phyloP scores from a whole-genome alignment of 2,888 invertebrate genomes.

The Dexiosoma caninum region DNA sequence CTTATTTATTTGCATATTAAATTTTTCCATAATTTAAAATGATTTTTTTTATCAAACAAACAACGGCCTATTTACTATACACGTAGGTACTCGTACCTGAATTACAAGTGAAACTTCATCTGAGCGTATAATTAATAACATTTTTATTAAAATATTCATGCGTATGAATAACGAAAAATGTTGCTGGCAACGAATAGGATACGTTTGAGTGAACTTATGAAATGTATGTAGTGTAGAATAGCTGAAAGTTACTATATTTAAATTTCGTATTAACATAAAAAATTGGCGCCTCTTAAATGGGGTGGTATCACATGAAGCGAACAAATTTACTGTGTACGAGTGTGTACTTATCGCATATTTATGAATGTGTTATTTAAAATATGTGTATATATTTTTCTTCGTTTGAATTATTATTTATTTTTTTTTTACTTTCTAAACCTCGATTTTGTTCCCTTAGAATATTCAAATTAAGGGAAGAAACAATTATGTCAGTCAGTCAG shows the following conservation, averaged over 20 bases:
- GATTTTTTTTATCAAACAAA: too few species aligned
- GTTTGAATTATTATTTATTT: too few species aligned
- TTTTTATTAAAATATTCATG: constrained; percentile 22
- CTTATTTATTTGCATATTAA: too few species aligned
- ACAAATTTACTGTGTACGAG: background rate
- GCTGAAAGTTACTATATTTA: constrained; percentile 4
- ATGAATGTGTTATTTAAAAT: constrained; percentile 7
- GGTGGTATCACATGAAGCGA: background rate
- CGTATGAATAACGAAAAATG: constrained; percentile 30
- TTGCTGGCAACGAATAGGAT: background rate
- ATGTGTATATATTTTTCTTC: background rate
- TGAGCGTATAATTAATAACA: constrained; percentile 35
- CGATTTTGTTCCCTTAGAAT: constrained; percentile 21
- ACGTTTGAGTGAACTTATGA: constrained; percentile 26
- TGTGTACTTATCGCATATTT: constrained; percentile 7
- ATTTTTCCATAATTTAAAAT: too few species aligned
- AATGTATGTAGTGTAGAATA: background rate
- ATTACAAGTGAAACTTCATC: constrained; percentile 11
- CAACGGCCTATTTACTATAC: background rate
- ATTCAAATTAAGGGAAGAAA: constrained; percentile 13
- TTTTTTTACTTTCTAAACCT: background rate
- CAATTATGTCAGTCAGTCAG: constrained; percentile 3
- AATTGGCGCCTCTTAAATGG: background rate
- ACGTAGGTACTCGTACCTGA: background rate
- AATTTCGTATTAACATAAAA: constrained; percentile 8